These are phyloP conservation scores for Spatula clypeata DNA, from an alignment of 2,797 vertebrate species.

Conservation along the genomic window DNA sequence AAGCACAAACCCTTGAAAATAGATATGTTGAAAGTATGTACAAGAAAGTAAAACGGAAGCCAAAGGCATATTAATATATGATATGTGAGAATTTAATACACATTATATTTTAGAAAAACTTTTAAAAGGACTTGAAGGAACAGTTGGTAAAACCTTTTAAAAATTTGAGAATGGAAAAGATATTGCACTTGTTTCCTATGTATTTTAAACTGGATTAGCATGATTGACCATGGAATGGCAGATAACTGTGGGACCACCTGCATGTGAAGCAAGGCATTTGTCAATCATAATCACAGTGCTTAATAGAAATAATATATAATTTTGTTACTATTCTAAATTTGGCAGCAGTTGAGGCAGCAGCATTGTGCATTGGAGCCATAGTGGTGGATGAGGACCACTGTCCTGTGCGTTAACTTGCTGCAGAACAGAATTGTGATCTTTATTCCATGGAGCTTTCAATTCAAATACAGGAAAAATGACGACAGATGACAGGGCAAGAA, in stretches of 20 bases:
- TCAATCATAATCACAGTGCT: background rate
- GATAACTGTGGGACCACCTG: background rate
- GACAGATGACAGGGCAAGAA: background rate
- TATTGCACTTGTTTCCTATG: background rate
- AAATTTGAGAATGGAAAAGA: background rate
- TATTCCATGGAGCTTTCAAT: background rate
- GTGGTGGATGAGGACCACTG: background rate
- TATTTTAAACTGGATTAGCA: background rate
- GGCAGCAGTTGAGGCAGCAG: background rate
- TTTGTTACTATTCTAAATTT: background rate
- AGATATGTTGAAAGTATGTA: background rate
- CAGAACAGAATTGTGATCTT: background rate
- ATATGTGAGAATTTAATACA: background rate
- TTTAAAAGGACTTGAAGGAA: background rate
- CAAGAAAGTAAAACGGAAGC: background rate
- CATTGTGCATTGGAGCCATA: background rate
- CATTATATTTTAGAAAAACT: background rate
- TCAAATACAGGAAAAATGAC: background rate
- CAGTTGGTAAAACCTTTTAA: background rate
- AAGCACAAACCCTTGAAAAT: background rate
- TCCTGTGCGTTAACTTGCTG: background rate
- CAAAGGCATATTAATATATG: background rate
- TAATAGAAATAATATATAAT: background rate
- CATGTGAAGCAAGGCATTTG: background rate
- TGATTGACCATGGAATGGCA: background rate